Evolutionary conservation across 2,113 vertebrate species (phyloP).

Genomic region (Pterocles orientalis): DNA sequence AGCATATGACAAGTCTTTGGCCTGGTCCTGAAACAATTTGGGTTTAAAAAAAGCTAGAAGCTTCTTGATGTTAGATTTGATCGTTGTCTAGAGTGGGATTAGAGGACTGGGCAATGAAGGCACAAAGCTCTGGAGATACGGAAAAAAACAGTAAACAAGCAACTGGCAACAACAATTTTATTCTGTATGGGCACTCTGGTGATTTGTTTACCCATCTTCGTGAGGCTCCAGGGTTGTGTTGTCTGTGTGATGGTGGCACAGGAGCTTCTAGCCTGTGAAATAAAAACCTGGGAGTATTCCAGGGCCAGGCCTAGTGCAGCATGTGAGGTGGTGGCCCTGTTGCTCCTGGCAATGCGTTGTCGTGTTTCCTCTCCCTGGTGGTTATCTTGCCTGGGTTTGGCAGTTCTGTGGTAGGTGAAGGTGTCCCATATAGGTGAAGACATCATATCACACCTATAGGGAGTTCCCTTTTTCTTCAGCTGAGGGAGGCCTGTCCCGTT

Average conservation of each 20-base stretch:
- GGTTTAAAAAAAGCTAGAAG: neutral
- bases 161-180: neutral
- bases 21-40: neutral
- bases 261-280: neutral
- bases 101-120: too few species aligned
- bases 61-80: neutral
- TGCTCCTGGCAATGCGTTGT: neutral
- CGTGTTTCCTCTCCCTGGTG: neutral
- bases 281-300: neutral
- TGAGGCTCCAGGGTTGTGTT: neutral
- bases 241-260: neutral
- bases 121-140: neutral
- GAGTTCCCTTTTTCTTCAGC: neutral
- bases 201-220: neutral
- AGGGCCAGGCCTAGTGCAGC: neutral
- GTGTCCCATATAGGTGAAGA: neutral
- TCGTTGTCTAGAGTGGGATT: neutral
- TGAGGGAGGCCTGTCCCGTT: neutral
- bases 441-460: neutral
- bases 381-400: neutral
- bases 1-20: neutral
- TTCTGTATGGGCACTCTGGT: neutral
- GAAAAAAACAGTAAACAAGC: neutral
- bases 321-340: neutral
- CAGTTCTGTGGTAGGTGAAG: neutral